phyloP scores from a whole-genome alignment of 1,140 invertebrate species.

The Theocolax elegans region DNA sequence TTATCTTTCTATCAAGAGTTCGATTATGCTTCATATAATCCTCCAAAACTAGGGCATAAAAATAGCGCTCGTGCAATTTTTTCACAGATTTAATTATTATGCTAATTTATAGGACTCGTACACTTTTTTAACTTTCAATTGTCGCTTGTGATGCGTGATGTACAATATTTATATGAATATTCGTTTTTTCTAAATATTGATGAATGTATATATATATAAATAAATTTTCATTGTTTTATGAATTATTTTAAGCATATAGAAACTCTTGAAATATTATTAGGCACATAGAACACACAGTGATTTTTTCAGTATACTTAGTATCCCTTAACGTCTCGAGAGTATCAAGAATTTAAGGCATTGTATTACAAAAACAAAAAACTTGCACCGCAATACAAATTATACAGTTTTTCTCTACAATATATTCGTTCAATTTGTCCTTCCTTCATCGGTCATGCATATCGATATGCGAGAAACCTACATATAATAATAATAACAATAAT shows the following conservation, averaged over 20 bases:
- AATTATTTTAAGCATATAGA: constrained; percentile 25
- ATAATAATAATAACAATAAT: too few species aligned
- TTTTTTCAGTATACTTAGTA: constrained; percentile 43
- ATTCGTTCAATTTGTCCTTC: constrained; percentile 16
- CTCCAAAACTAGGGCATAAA: constrained; percentile 5
- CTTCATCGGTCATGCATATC: constrained; percentile 19
- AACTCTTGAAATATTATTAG: constrained; percentile 51
- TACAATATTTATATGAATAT: constrained; percentile 30
- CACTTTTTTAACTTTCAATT: constrained; percentile 12
- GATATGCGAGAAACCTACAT: constrained; percentile 5
- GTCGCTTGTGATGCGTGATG: constrained; percentile 28
- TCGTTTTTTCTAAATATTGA: constrained; percentile 25
- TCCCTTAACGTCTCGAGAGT: constrained; percentile 29
- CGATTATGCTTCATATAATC: constrained; percentile 16
- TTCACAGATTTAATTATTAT: constrained; percentile 27
- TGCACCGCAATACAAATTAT: constrained; percentile 13
- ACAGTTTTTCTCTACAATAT: constrained; percentile 1
- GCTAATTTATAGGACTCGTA: constrained; percentile 20
- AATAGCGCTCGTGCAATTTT: constrained; percentile 20
- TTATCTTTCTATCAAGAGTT: not conserved
- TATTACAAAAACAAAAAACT: constrained; percentile 38
- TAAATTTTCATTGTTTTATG: constrained; percentile 36
- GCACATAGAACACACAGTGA: constrained; percentile 55
- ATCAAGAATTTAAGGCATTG: constrained; percentile 41
- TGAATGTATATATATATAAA: constrained; percentile 33